Base-by-base conservation (phyloP, 2,888 invertebrate species). In the Andrena dorsata region DNA sequence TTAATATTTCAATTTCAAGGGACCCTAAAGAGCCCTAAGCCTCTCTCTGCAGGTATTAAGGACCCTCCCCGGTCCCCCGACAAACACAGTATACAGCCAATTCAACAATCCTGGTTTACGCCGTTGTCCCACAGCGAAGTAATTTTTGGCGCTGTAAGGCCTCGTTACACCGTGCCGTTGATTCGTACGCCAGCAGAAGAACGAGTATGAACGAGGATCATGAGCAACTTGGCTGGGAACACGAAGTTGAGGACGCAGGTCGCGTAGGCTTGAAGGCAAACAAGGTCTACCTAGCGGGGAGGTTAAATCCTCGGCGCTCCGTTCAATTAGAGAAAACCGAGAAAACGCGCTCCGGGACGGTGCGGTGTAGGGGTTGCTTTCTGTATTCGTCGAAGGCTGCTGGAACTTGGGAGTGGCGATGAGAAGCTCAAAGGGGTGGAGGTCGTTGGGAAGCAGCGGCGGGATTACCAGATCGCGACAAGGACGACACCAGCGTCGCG, bases 251-350 rank as follows among this genome's bases (percentile, higher is more conserved):
- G 61, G 56, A 30, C 47, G 26, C 51, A 58, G 47, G n/a, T 30
- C 51, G 41, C 73, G 65, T 81, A 72, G 66, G 66, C 61, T 71
- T 35, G 66, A 10, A 20, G 64, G 53, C 75, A 63, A 82, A 82
- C 70, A 66, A 64, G 60, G 32, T 20, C 28, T 61, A 47, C 26
- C 20, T 20, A 35, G 81, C 69, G 32, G 61, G 20, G 49, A 41
- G 75, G 66, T 80, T 78, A 86, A 86, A 88, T 81, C 71, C 75
- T 82, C 76, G 66, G 71, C 75, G 83, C 80, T 79, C 65, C 74
- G 85, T 89, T 91, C 90, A 91, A 91, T 90, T 91, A 88, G 82
- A 87, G 83, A 85, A 85, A 86, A 86, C 84, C 82, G 82, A 83
- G 87, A 84, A 86, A 90, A 86, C 81, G 80, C 80, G 72, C 86